Percentiles rank a stretch among this genome's conserved stretches.
phyloP scores from a whole-genome alignment of 2,888 invertebrate genomes.

The Nymphalis polychloros region DNA sequence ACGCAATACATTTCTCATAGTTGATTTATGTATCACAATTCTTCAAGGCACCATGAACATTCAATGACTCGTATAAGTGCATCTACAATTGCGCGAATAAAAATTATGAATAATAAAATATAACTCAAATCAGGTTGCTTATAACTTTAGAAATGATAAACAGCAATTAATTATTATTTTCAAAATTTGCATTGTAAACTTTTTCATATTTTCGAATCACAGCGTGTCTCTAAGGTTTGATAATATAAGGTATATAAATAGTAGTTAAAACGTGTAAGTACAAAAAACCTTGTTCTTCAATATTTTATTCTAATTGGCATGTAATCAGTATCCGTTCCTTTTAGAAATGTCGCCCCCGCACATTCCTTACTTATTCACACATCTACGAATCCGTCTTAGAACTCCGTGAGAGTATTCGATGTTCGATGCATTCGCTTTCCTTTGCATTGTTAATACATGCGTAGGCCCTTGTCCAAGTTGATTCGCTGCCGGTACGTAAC shows the following conservation, averaged over 20 bases:
- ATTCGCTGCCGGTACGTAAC: constrained; percentile 56
- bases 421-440: constrained; percentile 39
- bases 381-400: constrained; percentile 48
- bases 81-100: background rate
- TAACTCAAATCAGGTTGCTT: background rate
- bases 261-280: background rate
- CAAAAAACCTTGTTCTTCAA: background rate
- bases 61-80: background rate
- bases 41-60: background rate
- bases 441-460: constrained; percentile 42
- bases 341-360: constrained; percentile 54
- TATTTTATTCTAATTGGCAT: constrained; percentile 7
- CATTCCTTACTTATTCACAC: constrained; percentile 59
- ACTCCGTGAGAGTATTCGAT: constrained; percentile 25
- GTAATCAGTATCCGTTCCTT: constrained; percentile 10
- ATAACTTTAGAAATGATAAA: too few species aligned
- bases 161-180: too few species aligned
- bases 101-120: background rate
- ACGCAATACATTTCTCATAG: constrained; percentile 41
- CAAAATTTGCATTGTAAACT: too few species aligned
- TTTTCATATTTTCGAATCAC: too few species aligned
- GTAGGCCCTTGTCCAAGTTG: constrained; percentile 41
- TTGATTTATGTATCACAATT: constrained; percentile 29
- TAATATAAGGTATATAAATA: too few species aligned
- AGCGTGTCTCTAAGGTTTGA: too few species aligned